phyloP scores from a whole-genome alignment of 2,797 vertebrate species.

The Mareca penelope region DNA sequence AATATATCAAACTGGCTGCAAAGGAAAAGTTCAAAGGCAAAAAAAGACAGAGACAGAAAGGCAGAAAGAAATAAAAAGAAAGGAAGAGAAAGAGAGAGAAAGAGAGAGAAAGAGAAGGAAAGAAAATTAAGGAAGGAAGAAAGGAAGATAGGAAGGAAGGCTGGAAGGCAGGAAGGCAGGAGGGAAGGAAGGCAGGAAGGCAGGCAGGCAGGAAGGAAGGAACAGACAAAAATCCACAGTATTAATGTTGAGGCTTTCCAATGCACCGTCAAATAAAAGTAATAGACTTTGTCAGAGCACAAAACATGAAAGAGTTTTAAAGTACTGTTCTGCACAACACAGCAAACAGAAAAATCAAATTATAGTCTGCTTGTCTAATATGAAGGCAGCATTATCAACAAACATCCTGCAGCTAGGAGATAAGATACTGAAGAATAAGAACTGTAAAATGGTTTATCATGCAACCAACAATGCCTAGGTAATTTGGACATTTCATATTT shows the following conservation, averaged over 20 bases:
- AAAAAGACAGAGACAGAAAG: not conserved
- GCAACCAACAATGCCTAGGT: constrained; percentile 89
- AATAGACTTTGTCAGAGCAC: constrained; percentile 70
- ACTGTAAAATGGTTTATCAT: constrained; percentile 87
- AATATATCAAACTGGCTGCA: not conserved
- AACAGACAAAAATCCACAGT: not conserved
- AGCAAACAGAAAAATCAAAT: constrained; percentile 75
- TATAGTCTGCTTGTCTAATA: constrained; percentile 79
- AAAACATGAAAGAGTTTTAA: constrained; percentile 73
- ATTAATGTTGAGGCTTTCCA: constrained; percentile 66
- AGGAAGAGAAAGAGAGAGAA: not conserved
- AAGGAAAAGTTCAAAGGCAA: not conserved
- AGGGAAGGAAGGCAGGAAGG: not conserved
- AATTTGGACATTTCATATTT: constrained; percentile 90
- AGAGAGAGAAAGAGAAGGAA: not conserved
- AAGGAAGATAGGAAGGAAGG: too few species aligned
- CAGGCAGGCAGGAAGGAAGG: too few species aligned
- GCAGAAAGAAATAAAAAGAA: not conserved
- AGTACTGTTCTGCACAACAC: constrained; percentile 68
- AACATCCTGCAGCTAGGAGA: constrained; percentile 83
- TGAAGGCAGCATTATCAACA: constrained; percentile 79
- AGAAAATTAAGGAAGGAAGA: not conserved
- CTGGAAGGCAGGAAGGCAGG: too few species aligned
- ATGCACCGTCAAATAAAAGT: constrained; percentile 61
- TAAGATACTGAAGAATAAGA: constrained; percentile 80